A percentile compares a stretch with the other conserved stretches of the same genome.
Conservation (phyloP, 2,113 vertebrate genomes). For the Leucopternis melanops region DNA sequence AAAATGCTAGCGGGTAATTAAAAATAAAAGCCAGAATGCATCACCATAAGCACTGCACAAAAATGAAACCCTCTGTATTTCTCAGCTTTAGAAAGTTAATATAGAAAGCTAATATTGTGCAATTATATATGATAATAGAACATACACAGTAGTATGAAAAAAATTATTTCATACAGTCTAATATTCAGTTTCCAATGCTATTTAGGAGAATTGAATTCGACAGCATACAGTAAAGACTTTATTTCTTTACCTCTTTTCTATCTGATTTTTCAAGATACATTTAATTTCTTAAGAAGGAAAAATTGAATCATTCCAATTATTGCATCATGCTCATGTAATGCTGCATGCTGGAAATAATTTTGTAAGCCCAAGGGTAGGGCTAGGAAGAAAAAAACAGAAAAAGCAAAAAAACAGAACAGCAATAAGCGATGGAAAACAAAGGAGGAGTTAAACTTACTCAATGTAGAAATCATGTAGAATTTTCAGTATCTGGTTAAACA, state of each 20-base stretch:
- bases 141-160: neutral
- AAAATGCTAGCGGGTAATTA: neutral
- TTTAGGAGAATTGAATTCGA: neutral
- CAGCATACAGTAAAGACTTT: neutral
- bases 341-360: neutral
- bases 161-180: neutral
- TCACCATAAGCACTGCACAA: neutral
- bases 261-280: neutral
- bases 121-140: neutral
- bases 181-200: neutral
- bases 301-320: neutral
- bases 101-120: neutral
- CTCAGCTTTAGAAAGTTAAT: neutral
- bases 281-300: neutral
- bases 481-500: constrained; percentile 86
- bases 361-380: fast-evolving
- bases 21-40: neutral
- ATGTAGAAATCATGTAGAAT: constrained; percentile 84
- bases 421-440: neutral
- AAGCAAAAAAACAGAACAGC: neutral
- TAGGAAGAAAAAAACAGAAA: neutral
- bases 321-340: neutral
- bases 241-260: neutral
- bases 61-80: neutral
- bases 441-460: constrained; percentile 75